phyloP scores from a whole-genome alignment of 2,113 vertebrate species.

The Burhinus bistriatus region DNA sequence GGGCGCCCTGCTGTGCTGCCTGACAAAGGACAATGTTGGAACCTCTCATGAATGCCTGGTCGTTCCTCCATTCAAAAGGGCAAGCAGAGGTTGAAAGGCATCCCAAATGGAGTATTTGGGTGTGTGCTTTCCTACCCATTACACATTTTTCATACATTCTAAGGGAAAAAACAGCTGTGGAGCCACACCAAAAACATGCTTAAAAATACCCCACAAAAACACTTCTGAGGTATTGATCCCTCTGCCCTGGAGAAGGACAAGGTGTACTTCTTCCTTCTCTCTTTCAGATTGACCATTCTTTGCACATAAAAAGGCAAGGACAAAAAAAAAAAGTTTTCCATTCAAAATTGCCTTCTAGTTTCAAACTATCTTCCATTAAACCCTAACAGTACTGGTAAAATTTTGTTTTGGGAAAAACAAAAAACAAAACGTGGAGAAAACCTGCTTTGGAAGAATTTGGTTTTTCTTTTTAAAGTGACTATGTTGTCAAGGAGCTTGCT shows the following conservation, averaged over 20 bases:
- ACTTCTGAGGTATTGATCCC: background rate
- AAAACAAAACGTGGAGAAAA: background rate
- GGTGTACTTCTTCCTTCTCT: background rate
- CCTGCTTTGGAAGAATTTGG: background rate
- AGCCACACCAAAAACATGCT: background rate
- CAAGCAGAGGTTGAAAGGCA: background rate
- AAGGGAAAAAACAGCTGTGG: accelerated
- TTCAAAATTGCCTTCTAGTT: background rate
- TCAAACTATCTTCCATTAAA: background rate
- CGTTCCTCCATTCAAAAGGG: background rate
- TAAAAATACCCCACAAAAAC: background rate
- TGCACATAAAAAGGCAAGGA: background rate
- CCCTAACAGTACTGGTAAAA: background rate
- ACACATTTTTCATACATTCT: background rate
- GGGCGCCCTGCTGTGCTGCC: background rate
- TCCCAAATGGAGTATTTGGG: background rate
- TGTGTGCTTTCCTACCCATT: background rate
- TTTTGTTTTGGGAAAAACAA: background rate
- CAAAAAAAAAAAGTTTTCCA: background rate
- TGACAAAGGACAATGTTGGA: background rate
- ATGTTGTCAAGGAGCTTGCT: background rate
- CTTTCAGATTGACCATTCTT: background rate
- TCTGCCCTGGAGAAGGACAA: background rate
- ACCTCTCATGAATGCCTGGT: background rate
- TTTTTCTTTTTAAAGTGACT: background rate